phyloP scores from a whole-genome alignment of 2,888 invertebrate genomes.

The Latheticus oryzae region DNA sequence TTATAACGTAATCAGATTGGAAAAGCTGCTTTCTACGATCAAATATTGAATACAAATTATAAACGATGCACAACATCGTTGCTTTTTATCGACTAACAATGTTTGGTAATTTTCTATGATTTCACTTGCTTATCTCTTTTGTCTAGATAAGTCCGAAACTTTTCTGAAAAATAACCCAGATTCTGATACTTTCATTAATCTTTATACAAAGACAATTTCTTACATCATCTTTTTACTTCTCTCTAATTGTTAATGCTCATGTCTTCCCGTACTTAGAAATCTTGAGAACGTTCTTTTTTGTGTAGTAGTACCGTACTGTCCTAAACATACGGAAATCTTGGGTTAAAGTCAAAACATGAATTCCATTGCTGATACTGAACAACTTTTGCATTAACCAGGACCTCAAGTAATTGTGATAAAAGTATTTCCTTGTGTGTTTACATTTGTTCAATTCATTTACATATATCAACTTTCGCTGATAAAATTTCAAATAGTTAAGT shows the following conservation, averaged over 20 bases:
- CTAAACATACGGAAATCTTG: slow-evolving; percentile 16
- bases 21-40: no score
- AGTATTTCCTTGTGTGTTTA: slow-evolving; percentile 13
- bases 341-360: slow-evolving; percentile 31
- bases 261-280: slow-evolving; percentile 35
- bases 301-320: slow-evolving; percentile 10
- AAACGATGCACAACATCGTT: no score
- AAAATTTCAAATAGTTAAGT: slow-evolving; percentile 23
- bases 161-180: slow-evolving; percentile 1
- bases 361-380: no score
- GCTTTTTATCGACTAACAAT: no score
- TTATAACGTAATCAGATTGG: not conserved
- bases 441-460: slow-evolving; percentile 14
- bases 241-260: slow-evolving; percentile 13
- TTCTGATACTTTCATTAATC: not conserved
- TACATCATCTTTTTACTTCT: slow-evolving; percentile 16
- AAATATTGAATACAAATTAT: not conserved
- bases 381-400: no score
- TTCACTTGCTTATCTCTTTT: no score
- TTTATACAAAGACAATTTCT: slow-evolving; percentile 1
- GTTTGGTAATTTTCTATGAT: no score
- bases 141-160: no score
- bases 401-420: slow-evolving; percentile 1
- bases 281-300: slow-evolving; percentile 30
- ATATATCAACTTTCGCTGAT: slow-evolving; percentile 12